phyloP scores from a whole-genome alignment of 2,888 invertebrate genomes.

The Sialis lutaria region DNA sequence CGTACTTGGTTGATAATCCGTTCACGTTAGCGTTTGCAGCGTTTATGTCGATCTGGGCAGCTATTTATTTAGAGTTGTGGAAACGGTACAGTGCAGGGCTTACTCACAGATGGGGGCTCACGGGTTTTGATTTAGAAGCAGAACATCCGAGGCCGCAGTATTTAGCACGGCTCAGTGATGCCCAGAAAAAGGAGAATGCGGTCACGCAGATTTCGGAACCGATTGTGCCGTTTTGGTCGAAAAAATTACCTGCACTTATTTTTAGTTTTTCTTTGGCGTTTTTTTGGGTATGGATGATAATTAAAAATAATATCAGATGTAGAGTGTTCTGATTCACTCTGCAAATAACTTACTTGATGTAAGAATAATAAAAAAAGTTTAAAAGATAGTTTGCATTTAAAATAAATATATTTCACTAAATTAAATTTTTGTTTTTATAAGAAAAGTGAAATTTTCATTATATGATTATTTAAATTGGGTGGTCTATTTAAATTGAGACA shows the following conservation, averaged over 20 bases:
- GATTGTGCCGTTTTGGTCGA: constrained; percentile 59
- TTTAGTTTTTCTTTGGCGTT: constrained; percentile 52
- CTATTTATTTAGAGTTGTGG: constrained; percentile 69
- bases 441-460: too few species aligned
- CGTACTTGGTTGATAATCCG: constrained; percentile 70
- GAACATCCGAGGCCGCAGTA: constrained; percentile 68
- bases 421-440: too few species aligned
- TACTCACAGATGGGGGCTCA: constrained; percentile 69
- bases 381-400: too few species aligned
- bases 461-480: too few species aligned
- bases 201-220: constrained; percentile 46
- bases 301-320: neutral
- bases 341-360: too few species aligned
- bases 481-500: too few species aligned
- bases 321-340: too few species aligned
- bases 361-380: too few species aligned
- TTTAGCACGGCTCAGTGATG: constrained; percentile 37
- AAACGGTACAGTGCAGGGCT: constrained; percentile 61
- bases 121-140: constrained; percentile 50
- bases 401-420: too few species aligned
- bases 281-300: constrained; percentile 25
- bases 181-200: constrained; percentile 30
- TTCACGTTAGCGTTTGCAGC: constrained; percentile 61
- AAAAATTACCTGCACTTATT: constrained; percentile 49
- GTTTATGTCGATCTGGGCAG: constrained; percentile 70